Percentiles rank a stretch among this genome's conserved stretches.
Conservation (phyloP, 2,888 invertebrate genomes). For the Mycalesis mineus region DNA sequence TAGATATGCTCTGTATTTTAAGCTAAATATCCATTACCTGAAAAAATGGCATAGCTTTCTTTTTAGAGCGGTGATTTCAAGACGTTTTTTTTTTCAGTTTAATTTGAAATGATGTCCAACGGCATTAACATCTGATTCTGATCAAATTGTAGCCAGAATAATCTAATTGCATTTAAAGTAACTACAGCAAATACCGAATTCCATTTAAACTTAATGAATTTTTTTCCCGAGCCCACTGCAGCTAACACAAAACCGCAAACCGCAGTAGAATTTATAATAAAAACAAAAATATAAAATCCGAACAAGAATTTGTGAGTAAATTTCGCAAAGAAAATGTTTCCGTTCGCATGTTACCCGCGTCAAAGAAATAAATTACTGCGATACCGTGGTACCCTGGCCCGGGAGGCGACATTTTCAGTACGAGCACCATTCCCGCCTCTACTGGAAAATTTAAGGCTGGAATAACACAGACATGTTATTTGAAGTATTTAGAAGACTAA, state of each 20-base stretch:
- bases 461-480: neutral
- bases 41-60: too few relatives aligned
- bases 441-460: neutral
- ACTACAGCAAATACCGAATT: neutral
- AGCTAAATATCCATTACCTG: too few relatives aligned
- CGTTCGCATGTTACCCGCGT: constrained; percentile 4
- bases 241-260: constrained; percentile 1
- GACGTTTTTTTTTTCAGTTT: too few relatives aligned
- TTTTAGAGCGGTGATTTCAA: too few relatives aligned
- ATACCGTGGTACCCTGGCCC: neutral
- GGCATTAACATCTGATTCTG: too few relatives aligned
- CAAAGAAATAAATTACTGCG: constrained; percentile 7
- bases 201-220: neutral
- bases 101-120: too few relatives aligned
- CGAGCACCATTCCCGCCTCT: neutral
- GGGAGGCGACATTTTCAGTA: neutral
- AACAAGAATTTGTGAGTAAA: constrained; percentile 7
- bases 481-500: neutral
- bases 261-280: constrained; percentile 1
- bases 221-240: neutral
- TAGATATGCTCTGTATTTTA: too few relatives aligned
- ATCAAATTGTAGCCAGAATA: neutral
- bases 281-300: constrained; percentile 1
- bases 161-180: neutral
- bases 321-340: constrained; percentile 17